phyloP scores from a whole-genome alignment of 2,113 vertebrate genomes.

The Talpa occidentalis region DNA sequence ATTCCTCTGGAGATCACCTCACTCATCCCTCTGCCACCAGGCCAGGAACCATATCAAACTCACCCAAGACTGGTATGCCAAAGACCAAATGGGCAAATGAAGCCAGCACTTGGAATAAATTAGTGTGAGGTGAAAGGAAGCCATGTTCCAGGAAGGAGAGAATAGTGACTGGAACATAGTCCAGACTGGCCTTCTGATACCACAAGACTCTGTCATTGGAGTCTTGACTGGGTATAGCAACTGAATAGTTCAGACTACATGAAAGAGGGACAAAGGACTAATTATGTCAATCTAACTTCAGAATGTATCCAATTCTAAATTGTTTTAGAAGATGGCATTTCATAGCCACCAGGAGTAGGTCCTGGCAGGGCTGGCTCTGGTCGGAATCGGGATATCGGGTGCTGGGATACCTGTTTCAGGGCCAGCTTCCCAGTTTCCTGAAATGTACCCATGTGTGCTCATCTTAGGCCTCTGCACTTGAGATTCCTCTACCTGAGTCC shows the following conservation, averaged over 20 bases:
- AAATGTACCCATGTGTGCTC: background rate
- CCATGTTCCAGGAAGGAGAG: constrained; percentile 4
- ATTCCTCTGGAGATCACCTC: background rate
- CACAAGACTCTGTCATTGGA: background rate
- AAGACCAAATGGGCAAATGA: background rate
- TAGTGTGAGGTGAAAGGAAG: constrained; percentile 35
- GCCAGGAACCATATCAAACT: constrained; percentile 19
- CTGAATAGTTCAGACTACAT: background rate
- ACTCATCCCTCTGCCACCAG: background rate
- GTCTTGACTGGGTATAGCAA: too few relatives aligned
- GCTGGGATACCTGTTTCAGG: background rate
- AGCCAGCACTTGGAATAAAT: background rate
- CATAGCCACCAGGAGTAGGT: background rate
- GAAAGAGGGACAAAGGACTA: background rate
- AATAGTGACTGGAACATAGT: background rate
- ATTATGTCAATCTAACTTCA: background rate
- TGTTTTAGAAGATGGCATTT: background rate
- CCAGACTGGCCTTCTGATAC: background rate
- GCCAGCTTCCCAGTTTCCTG: background rate
- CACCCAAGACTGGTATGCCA: background rate
- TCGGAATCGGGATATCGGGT: accelerated
- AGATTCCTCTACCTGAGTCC: background rate
- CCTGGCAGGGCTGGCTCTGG: background rate
- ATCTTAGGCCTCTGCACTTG: background rate
- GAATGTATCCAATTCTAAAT: background rate